Evolutionary conservation across 2,797 vertebrate species (phyloP), one percentile per base, ranked within the genome.

Genomic region (Gouania willdenowi): DNA sequence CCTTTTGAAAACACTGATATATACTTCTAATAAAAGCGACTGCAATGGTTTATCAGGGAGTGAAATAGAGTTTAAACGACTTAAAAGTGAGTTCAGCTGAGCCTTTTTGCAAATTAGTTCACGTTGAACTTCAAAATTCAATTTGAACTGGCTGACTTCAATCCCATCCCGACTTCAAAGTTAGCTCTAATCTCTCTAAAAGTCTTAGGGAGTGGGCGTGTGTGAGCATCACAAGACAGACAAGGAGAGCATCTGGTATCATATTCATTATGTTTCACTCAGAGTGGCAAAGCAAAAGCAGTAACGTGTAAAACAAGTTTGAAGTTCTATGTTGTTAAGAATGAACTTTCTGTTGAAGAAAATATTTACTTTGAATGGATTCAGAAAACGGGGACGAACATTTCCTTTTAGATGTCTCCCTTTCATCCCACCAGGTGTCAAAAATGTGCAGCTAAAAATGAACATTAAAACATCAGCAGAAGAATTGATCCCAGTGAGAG

Each of bases 241-340:
- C 16, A 38, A 31, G 56, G 33, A 47, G 7, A 33, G 16, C 15
- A 23, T 32, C 26, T 57, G 56, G 59, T 61, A 72, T 66, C 44
- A 38, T 34, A 51, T 69, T 70, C 65, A 79, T 79, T 79, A 69
- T 65, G 23, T 59, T 61, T 53, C 65, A 35, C 24, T 31, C 45
- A 35, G 35, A 57, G 22, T 16, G n/a, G 26, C 15, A 36, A 30
- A 48, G 52, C 29, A 46, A 51, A 44, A n/a, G n/a, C n/a, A 37
- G 29, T 40, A 48, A 41, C 50, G 6, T 17, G 18, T 56, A 28
- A 9, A 18, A 19, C n/a, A n/a, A n/a, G n/a, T n/a, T n/a, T 3
- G 5, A 18, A 14, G 14, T 13, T 13, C 13, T 14, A 14, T 14
- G 14, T 14, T 14, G 13, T 14, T 13, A 14, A 13, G 14, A 14